phyloP scores from a whole-genome alignment of 1,140 invertebrate genomes.

The Cyclargus thomasi region DNA sequence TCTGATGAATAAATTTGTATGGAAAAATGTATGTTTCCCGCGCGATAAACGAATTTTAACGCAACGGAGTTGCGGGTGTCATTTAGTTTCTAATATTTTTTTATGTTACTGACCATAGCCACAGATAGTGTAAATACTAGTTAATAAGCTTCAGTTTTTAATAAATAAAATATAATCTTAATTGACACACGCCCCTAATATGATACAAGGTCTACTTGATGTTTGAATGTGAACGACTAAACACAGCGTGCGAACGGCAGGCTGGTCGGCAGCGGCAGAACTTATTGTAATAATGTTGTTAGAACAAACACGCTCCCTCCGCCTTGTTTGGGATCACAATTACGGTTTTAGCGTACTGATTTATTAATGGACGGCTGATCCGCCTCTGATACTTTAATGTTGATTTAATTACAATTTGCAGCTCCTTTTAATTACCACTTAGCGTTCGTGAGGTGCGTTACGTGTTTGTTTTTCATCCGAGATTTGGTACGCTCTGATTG shows the following conservation, averaged over 20 bases:
- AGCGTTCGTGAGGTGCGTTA: not conserved
- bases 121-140: too few species aligned
- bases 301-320: conserved; percentile 64
- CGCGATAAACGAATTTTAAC: too few species aligned
- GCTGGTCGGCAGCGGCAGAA: conserved; percentile 50
- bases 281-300: conserved; percentile 75
- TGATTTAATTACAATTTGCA: conserved; percentile 64
- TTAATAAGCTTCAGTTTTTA: too few species aligned
- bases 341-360: conserved; percentile 74
- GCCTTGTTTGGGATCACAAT: conserved; percentile 73
- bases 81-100: too few species aligned
- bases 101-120: too few species aligned
- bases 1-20: too few species aligned
- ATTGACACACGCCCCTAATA: not conserved
- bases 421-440: conserved; percentile 28
- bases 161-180: too few species aligned
- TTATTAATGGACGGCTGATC: conserved; percentile 74
- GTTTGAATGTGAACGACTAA: not conserved
- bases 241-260: conserved; percentile 40
- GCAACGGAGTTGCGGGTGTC: too few species aligned
- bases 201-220: not conserved
- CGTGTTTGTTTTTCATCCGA: not conserved
- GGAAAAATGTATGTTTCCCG: too few species aligned
- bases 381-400: conserved; percentile 70
- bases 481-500: not conserved